Conservation (phyloP, 2,113 vertebrate genomes). For the Ia io region DNA sequence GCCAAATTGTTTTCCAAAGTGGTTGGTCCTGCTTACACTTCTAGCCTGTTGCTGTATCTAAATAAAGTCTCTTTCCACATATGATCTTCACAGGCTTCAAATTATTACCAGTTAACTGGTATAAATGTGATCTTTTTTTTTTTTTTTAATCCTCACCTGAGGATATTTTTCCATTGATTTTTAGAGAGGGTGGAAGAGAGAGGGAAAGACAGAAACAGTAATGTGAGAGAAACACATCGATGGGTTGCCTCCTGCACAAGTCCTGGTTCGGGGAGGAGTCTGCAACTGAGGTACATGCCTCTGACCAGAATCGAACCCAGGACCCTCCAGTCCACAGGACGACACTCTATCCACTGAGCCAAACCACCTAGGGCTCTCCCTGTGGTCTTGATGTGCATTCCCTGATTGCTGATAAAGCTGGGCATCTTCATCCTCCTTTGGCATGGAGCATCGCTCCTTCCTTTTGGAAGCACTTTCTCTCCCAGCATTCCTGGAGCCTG, state of each 20-base stretch:
- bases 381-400: background rate
- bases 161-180: no score
- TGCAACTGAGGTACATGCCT: no score
- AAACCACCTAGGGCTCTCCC: background rate
- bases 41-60: background rate
- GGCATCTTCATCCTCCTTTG: background rate
- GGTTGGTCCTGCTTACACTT: background rate
- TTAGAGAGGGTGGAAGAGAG: no score
- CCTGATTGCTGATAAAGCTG: background rate
- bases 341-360: no score
- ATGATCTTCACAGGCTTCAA: background rate
- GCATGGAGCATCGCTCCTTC: no score
- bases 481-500: background rate
- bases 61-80: background rate
- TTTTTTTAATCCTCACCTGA: no score
- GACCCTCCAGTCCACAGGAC: no score
- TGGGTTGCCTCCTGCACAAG: no score
- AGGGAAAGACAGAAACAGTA: no score
- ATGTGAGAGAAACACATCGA: no score
- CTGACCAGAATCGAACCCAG: no score
- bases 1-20: background rate
- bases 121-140: background rate
- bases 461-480: background rate
- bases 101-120: background rate
- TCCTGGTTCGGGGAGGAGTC: no score